Evolutionary conservation across 2,797 vertebrate genomes (phyloP), one percentile per base, ranked within the genome.

Genomic region (Coracias cyanogaster): DNA sequence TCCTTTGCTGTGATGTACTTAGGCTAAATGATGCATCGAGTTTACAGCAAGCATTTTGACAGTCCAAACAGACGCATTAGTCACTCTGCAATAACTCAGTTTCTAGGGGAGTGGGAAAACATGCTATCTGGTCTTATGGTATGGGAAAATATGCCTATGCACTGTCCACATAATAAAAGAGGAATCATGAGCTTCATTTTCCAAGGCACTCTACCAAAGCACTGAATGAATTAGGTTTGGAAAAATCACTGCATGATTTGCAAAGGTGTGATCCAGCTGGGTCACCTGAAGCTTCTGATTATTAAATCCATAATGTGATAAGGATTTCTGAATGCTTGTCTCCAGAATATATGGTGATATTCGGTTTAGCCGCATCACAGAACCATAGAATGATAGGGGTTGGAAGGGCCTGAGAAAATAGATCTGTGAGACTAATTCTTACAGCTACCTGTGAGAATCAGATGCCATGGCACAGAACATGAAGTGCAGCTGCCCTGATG

Each of bases 51-150:
- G 29, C 31, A 71, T 86, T 95, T 89, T 93, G 85, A 95, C 71
- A 89, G 58, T 83, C 85, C 86, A 84, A 89, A 92, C 51, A 84
- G 88, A 93, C 76, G 35, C 28, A 69, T 95, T 90, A 90, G 69
- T 96, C 93, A 91, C 94, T 82, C 51, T 62, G 43, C 51, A 93
- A 73, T 51, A 85, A 84, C 51, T 92, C 51, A 24, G 14, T 80
- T 79, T 91, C 79, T 85, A 77, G 35, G 49, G 60, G 62, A 97
- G 58, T 92, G 84, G 84, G 52, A 87, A 85, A 94, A 84, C 66
- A 43, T 45, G 58, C 67, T 82, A 69, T 91, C 64, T 73, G 9
- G 80, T 89, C 64, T 77, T 26, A 89, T 5, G 11, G 58, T 76
- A 82, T 72, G 77, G 49, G 62, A 94, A 94, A 94, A 93, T 46